These are phyloP conservation scores for Dromas ardeola DNA, from an alignment of 2,113 vertebrate genomes.

Conservation along the genomic window DNA sequence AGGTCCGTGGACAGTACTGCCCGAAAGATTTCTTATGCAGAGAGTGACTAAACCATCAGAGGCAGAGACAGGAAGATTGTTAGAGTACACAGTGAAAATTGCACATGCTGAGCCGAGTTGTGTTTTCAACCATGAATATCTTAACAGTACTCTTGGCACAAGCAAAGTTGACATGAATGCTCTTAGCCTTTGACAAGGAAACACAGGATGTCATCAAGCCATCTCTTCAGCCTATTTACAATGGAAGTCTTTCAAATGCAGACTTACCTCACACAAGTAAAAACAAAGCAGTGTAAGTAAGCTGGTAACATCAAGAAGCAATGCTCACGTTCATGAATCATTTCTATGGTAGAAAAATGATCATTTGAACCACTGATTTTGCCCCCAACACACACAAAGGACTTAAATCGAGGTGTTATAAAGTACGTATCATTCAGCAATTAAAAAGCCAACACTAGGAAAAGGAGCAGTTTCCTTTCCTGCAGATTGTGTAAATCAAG, in stretches of 20 bases:
- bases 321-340: neutral
- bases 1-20: neutral
- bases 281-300: neutral
- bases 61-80: neutral
- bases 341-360: neutral
- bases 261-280: neutral
- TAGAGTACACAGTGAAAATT: neutral
- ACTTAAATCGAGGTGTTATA: neutral
- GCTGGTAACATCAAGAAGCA: neutral
- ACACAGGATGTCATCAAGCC: neutral
- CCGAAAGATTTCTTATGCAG: neutral
- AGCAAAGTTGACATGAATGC: neutral
- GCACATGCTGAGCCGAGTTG: neutral
- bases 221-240: neutral
- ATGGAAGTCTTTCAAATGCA: neutral
- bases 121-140: neutral
- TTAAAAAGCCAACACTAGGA: slow-evolving; percentile 43
- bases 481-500: slow-evolving; percentile 67
- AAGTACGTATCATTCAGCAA: slow-evolving; percentile 16
- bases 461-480: slow-evolving; percentile 55
- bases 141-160: neutral
- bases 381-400: neutral
- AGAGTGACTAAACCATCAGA: neutral
- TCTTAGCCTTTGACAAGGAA: slow-evolving; percentile 26
- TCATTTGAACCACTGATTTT: neutral